Evolutionary conservation across 2,797 vertebrate genomes (phyloP), one percentile per base, ranked within the genome.

Genomic region (Pterois miles): DNA sequence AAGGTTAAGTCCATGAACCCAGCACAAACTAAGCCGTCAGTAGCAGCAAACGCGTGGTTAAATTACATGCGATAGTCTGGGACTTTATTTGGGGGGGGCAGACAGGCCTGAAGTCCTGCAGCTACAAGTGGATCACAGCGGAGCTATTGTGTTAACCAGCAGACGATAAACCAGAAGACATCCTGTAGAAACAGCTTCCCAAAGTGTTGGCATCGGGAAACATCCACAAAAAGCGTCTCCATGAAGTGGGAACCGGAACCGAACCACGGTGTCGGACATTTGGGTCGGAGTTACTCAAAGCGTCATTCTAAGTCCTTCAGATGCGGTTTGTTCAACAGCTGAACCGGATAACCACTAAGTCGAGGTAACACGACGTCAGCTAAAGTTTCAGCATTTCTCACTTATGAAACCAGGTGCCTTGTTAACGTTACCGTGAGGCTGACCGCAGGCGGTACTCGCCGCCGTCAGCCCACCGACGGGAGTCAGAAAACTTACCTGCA

Each of bases 401-500:
- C 23, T 71, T 10, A 1, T 46, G 1, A 50, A 56, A 8, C 12
- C 59, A 16, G 18, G n/a, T n/a, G n/a, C n/a, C n/a, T n/a, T n/a
- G n/a, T n/a, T n/a, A n/a, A n/a, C n/a, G n/a, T n/a, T n/a, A n/a
- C n/a, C n/a, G n/a, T n/a, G n/a, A n/a, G n/a, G 58, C 71, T 74
- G 71, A 75, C 78, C 83, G 38, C 14, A 48, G 52, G 8, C 50
- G 1, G 36, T 3, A 12, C 64, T 66, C 62, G 52, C 53, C 1
- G 74, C 50, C n/a, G n/a, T n/a, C n/a, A n/a, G n/a, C n/a, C n/a
- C n/a, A n/a, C n/a, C n/a, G n/a, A n/a, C n/a, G n/a, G n/a, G 8
- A 8, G 50, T 13, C 5, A 1, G 29, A 18, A 80, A 93, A 94
- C 94, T 93, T 86, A 95, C 95, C 94, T 86, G 92, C 57, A 7